Base-by-base conservation (phyloP, 2,888 invertebrate genomes). In the Zygaena filipendulae region DNA sequence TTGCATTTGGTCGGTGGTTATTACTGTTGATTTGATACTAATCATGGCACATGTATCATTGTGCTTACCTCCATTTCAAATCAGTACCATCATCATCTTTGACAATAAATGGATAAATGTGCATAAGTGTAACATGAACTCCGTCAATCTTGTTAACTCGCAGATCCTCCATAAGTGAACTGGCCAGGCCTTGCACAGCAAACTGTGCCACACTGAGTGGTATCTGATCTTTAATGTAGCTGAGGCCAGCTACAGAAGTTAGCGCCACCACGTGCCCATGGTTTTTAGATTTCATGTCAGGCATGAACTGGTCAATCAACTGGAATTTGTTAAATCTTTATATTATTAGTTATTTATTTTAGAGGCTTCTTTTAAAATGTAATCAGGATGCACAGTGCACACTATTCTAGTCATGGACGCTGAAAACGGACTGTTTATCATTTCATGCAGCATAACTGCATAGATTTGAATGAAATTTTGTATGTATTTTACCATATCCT, bases 51-150 rank as follows among this genome's bases (percentile, higher is more conserved):
- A n/a, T n/a, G n/a, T n/a, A n/a, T n/a, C n/a, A n/a, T n/a, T n/a
- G n/a, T 23, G 48, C 51, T 44, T 48, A 84, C 85, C 83, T 77
- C 27, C 83, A 55, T 45, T 82, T 74, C 38, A 85, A 75, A 50
- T 85, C 83, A 16, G 77, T 70, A 25, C 68, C 64, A 10, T 81
- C 68, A 42, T 84, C 72, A 21, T 71, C 75, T 10, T n/a, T n/a
- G n/a, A 86, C 72, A 36, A 86, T 83, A 36, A 86, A 84, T 1
- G 87, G 87, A 48, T 86, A 87, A 23, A 86, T 70, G 38, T 86
- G 85, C 11, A 77, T 77, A 3, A 87, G 60, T 2, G 85, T 85
- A 8, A 85, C 79, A 46, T 82, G 68, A 1, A 87, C 82, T 30
- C 82, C 81, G 41, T 80, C 66, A 27, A 69, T 66, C 38, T 82